Percentiles rank a stretch among this genome's conserved stretches.
These are phyloP conservation scores for Drosophila nigromelanica DNA, from an alignment of 1,140 invertebrate genomes.

Conservation along the genomic window DNA sequence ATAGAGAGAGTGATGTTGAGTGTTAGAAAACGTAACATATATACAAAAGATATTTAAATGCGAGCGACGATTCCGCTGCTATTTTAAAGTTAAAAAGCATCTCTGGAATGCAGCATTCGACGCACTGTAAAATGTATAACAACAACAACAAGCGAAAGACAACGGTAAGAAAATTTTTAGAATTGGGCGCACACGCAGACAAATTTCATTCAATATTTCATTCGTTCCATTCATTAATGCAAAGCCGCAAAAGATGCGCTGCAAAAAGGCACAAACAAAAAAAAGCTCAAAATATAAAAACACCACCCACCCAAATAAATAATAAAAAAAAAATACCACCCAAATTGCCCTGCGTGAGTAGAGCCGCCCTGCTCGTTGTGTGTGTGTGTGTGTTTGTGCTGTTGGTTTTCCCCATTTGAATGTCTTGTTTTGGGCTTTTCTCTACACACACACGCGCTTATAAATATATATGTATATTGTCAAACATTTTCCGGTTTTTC, in stretches of 20 bases:
- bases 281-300: constrained; percentile 41
- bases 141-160: constrained; percentile 35
- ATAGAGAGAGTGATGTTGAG: constrained; percentile 7
- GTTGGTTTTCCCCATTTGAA: constrained; percentile 46
- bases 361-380: constrained; percentile 30
- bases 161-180: constrained; percentile 16
- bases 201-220: constrained; percentile 69
- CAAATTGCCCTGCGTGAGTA: constrained; percentile 46
- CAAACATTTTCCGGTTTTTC: constrained; percentile 79
- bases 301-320: constrained; percentile 38
- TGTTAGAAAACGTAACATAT: constrained; percentile 63
- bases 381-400: constrained; percentile 17
- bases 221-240: constrained; percentile 59
- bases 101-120: constrained; percentile 59
- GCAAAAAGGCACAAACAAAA: constrained; percentile 27
- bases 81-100: constrained; percentile 69
- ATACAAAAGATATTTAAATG: constrained; percentile 66
- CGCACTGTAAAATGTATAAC: constrained; percentile 19
- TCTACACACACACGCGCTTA: constrained; percentile 36
- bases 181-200: constrained; percentile 31
- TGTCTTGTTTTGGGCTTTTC: constrained; percentile 54
- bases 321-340: constrained; percentile 40
- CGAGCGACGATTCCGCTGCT: constrained; percentile 59
- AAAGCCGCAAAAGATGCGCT: constrained; percentile 24
- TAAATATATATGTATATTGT: constrained; percentile 63